Evolutionary conservation across 1,140 invertebrate species (phyloP).

Genomic region (Thaumetopoea pityocampa): DNA sequence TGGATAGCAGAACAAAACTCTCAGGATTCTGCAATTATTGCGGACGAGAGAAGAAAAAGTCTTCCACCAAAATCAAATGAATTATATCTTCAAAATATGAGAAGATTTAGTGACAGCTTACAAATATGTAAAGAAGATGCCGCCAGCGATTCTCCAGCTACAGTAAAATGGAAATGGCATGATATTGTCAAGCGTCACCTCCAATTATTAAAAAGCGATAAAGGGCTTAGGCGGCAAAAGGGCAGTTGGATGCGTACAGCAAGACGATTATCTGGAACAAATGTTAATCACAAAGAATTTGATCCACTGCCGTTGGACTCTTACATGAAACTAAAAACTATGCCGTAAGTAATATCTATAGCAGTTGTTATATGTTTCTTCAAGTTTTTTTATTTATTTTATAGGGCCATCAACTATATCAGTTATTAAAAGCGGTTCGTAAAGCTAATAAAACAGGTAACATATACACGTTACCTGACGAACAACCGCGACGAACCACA

Average conservation of each 20-base stretch:
- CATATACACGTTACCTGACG: slow-evolving; percentile 37
- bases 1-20: slow-evolving; percentile 73
- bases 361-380: too few species aligned
- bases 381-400: too few species aligned
- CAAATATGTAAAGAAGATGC: slow-evolving; percentile 76
- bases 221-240: slow-evolving; percentile 75
- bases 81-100: slow-evolving; percentile 74
- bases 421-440: slow-evolving; percentile 37
- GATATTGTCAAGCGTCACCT: slow-evolving; percentile 76
- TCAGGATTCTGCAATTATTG: slow-evolving; percentile 55
- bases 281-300: slow-evolving; percentile 43
- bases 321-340: slow-evolving; percentile 69
- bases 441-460: slow-evolving; percentile 47
- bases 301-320: slow-evolving; percentile 53
- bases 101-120: slow-evolving; percentile 75
- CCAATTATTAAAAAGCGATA: slow-evolving; percentile 74
- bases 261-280: slow-evolving; percentile 65
- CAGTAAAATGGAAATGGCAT: slow-evolving; percentile 75
- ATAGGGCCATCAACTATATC: slow-evolving; percentile 31
- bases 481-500: slow-evolving; percentile 27
- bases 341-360: slow-evolving; percentile 68
- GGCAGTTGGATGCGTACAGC: slow-evolving; percentile 77
- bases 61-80: slow-evolving; percentile 73
- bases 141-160: slow-evolving; percentile 72
- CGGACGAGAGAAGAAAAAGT: slow-evolving; percentile 68